Percentiles rank a stretch among this genome's conserved stretches.
Conservation (phyloP, 2,888 invertebrate species). For the Ctena decussata region DNA sequence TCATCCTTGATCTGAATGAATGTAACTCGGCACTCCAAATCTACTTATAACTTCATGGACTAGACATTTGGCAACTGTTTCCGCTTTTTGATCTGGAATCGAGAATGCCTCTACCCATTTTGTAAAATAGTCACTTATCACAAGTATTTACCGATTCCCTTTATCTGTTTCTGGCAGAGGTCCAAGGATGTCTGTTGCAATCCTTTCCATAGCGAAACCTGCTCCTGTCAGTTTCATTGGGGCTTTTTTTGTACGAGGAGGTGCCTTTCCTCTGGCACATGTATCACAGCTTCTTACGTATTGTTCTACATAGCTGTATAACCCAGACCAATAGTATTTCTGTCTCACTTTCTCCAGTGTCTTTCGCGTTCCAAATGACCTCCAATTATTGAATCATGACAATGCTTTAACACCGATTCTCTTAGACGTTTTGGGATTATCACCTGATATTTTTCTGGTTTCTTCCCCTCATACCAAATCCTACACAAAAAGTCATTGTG, state of each 20-base stretch:
- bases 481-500: slow-evolving; percentile 4
- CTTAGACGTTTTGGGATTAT: background rate
- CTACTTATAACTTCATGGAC: background rate
- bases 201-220: slow-evolving; percentile 7
- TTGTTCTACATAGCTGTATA: background rate
- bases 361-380: background rate
- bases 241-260: slow-evolving; percentile 5
- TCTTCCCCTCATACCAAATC: slow-evolving; percentile 1
- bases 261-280: background rate
- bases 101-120: background rate
- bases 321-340: background rate
- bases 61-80: background rate
- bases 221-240: slow-evolving; percentile 2
- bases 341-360: background rate
- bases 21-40: slow-evolving; percentile 1
- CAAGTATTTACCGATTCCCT: background rate
- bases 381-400: slow-evolving; percentile 7
- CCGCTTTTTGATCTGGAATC: slow-evolving; percentile 1
- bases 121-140: background rate
- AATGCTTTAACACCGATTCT: background rate
- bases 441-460: background rate
- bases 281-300: background rate
- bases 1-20: background rate
- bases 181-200: background rate
- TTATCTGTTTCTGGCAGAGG: background rate